Evolutionary conservation across 2,113 vertebrate species (phyloP), one percentile per base, ranked within the genome.

Genomic region (Notarius lentiginosus): DNA sequence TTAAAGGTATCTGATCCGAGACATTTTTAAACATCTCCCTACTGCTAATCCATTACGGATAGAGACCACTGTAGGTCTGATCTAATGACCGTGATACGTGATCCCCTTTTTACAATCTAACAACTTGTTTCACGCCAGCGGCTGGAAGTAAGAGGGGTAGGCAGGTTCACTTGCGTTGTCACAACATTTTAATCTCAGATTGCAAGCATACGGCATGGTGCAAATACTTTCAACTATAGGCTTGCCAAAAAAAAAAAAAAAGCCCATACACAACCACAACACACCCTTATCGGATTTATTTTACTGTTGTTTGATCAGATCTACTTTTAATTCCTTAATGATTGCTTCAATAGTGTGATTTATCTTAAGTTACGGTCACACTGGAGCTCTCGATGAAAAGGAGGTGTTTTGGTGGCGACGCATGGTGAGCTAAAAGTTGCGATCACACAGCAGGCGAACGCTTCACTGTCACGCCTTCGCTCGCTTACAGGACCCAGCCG

Each of bases 21-120:
- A 88, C 89, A 61, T 73, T 90, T 90, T 61, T 60, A 17, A 70
- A 84, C 87, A 86, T 84, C 86, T 80, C 84, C 82, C 79, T 20
- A 56, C 88, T 91, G 92, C 91, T 94, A 93, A 93, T 93, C 85
- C 89, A 83, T 89, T 92, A 91, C 85, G 87, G 92, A 92, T 86
- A 65, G 88, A 88, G 87, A 85, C 87, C 91, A 90, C 79, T 79
- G 76, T 83, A 72, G 12, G 20, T 27, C 90, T 5, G 75, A 92
- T 89, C 91, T 91, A 89, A 91, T 34, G 47, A 88, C 87, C 77
- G 11, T 80, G 93, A 93, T 89, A 95, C 83, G 60, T 18, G 92
- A 94, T 91, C 92, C 81, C 56, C 18, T 76, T 61, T 41, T 83
- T 87, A 94, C 90, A 91, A 92, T 87, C 88, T 92, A 83, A 91